Percentiles rank a stretch among this genome's conserved stretches.
These are phyloP conservation scores for Scophthalmus maximus DNA, from an alignment of 2,113 vertebrate genomes.

Conservation along the genomic window DNA sequence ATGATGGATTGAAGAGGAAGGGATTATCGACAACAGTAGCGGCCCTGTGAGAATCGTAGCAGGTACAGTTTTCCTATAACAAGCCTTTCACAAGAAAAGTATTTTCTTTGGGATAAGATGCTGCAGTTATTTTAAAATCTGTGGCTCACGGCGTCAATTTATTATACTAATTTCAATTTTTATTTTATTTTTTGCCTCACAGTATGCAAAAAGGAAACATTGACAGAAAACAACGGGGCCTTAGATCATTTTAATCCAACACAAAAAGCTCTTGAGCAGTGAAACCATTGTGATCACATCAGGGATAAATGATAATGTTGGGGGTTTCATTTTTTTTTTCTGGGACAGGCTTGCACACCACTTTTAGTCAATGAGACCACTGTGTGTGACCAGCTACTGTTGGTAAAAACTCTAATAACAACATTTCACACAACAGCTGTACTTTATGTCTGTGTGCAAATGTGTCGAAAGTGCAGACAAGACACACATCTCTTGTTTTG, in stretches of 20 bases:
- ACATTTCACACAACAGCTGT: too few relatives aligned
- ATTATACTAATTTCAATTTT: neutral
- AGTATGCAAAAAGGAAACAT: neutral
- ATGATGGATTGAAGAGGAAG: constrained; percentile 67
- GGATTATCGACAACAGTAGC: constrained; percentile 56
- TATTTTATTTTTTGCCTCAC: neutral
- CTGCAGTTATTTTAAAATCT: constrained; percentile 4
- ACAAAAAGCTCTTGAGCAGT: neutral
- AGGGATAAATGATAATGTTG: neutral
- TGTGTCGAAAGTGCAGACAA: too few relatives aligned
- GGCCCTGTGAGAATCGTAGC: constrained; percentile 32
- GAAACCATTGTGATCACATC: neutral
- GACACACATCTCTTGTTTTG: neutral
- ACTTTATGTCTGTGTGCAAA: too few relatives aligned
- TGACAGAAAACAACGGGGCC: too few relatives aligned
- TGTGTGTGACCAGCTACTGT: too few relatives aligned
- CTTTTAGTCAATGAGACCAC: too few relatives aligned
- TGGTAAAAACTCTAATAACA: too few relatives aligned
- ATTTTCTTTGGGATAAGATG: constrained; percentile 10
- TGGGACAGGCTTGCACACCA: too few relatives aligned
- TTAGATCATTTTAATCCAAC: neutral
- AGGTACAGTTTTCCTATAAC: constrained; percentile 35
- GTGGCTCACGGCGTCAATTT: neutral
- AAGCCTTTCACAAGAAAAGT: neutral
- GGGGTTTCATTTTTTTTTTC: neutral